Evolutionary conservation across 1,140 invertebrate genomes (phyloP).

Genomic region (Conus ventricosus): DNA sequence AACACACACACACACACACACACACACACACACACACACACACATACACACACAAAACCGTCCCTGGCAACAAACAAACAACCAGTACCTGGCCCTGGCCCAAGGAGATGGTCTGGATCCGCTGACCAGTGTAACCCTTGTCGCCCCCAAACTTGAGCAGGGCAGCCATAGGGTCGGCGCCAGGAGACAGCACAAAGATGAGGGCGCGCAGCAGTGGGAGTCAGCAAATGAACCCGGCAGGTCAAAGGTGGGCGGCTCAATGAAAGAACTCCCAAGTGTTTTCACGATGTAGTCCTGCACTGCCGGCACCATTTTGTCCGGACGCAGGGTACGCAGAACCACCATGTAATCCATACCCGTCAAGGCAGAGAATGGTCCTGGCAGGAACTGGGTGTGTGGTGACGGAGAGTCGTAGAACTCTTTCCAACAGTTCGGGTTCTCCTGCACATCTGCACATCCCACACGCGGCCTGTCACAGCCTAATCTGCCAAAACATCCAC

Average conservation of each 20-base stretch:
- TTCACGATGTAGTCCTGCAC: slow-evolving; percentile 72
- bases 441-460: slow-evolving; percentile 61
- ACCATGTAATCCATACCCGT: slow-evolving; percentile 69
- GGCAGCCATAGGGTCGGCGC: slow-evolving; percentile 75
- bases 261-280: slow-evolving; percentile 71
- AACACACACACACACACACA: too few species aligned
- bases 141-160: slow-evolving; percentile 75
- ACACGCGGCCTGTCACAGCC: too few species aligned
- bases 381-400: slow-evolving; percentile 64
- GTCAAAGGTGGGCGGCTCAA: slow-evolving; percentile 76
- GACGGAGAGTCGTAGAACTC: slow-evolving; percentile 73
- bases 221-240: slow-evolving; percentile 72
- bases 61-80: background rate
- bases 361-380: slow-evolving; percentile 62
- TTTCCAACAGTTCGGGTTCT: slow-evolving; percentile 73
- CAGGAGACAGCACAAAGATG: slow-evolving; percentile 74
- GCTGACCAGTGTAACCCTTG: slow-evolving; percentile 65
- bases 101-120: slow-evolving; percentile 74
- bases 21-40: too few species aligned
- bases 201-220: slow-evolving; percentile 73
- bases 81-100: slow-evolving; percentile 74
- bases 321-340: slow-evolving; percentile 67
- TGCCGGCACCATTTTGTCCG: slow-evolving; percentile 73
- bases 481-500: too few species aligned
- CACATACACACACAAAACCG: background rate